These are phyloP conservation scores for Herminia tarsipennalis DNA, from an alignment of 2,888 invertebrate genomes.

Conservation along the genomic window DNA sequence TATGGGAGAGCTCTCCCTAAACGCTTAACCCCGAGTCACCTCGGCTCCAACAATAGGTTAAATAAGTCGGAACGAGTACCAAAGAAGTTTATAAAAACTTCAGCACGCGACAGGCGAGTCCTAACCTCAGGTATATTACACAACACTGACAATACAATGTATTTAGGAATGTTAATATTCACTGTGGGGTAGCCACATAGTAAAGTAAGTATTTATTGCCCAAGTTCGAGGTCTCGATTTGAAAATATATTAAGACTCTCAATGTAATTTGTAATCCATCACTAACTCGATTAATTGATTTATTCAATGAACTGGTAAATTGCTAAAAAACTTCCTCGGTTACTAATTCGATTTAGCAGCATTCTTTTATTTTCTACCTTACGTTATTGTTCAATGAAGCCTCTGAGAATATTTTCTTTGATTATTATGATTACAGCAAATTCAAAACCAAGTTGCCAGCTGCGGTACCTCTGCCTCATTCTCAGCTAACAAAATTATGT, in stretches of 20 bases:
- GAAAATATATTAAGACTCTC: too few relatives aligned
- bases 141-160: slow-evolving; percentile 33
- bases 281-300: too few relatives aligned
- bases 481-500: slow-evolving; percentile 23
- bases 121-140: slow-evolving; percentile 30
- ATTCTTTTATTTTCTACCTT: too few relatives aligned
- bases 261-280: too few relatives aligned
- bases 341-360: too few relatives aligned
- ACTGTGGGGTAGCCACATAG: slow-evolving; percentile 6
- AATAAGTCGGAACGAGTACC: slow-evolving; percentile 58
- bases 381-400: too few relatives aligned
- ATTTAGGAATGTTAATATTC: slow-evolving; percentile 23
- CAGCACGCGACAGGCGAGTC: slow-evolving; percentile 40
- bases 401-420: too few relatives aligned
- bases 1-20: slow-evolving; percentile 26
- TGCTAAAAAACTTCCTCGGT: too few relatives aligned
- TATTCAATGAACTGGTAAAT: too few relatives aligned
- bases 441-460: too few relatives aligned
- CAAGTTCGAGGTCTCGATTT: too few relatives aligned
- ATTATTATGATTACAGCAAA: too few relatives aligned
- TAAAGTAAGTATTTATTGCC: background rate
- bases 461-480: background rate
- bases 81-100: slow-evolving; percentile 40
- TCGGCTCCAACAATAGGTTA: slow-evolving; percentile 57
- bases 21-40: slow-evolving; percentile 35